Base-by-base conservation (phyloP, 2,888 invertebrate species). In the Sinopyrophorus schimmeli region DNA sequence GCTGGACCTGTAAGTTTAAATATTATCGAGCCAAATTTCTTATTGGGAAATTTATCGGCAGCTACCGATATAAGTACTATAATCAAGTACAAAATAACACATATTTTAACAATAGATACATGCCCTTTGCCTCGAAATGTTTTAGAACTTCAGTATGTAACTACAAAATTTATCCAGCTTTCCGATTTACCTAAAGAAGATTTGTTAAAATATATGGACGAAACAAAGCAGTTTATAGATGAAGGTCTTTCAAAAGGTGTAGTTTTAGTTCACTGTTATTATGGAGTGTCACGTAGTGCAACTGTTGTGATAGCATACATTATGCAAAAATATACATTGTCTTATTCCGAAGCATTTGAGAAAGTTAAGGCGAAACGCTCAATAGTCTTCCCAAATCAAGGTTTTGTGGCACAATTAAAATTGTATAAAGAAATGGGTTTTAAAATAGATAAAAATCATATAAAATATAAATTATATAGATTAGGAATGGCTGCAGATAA, bases 201-300 rank as follows among this genome's bases (percentile, higher is more conserved):
- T 72, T 75, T 95, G 23, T 76, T 95, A 26, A 84, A 82, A 55
- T 82, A 88, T 64, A 82, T 94, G 56, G 86, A 88, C 54, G 84
- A 86, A 31, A 84, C 89, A 40, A 83, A 84, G 64, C 75, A 80
- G 3, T 95, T 91, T 64, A 92, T 95, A 48, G 79, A 81, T 54
- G 87, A 87, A 1, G 76, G 83, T 43, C 69, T 82, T 3, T 68
- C 70, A 2, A 78, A 79, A 20, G 87, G 88, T 26, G 83, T 77
- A 46, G 82, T 93, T 3, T 76, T 95, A 7, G 91, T 94, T 1
- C 95, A 96, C 68, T 96, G 95, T 72, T 91, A 91, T 69, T 93
- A 87, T 63, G 95, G 95, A 7, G 87, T 93, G 2, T 95, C 94
- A 1, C 80, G 95, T 40, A 94, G 94, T 69, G 89, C 92, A 0